phyloP scores from a whole-genome alignment of 2,113 vertebrate species.

The Odocoileus virginianus region DNA sequence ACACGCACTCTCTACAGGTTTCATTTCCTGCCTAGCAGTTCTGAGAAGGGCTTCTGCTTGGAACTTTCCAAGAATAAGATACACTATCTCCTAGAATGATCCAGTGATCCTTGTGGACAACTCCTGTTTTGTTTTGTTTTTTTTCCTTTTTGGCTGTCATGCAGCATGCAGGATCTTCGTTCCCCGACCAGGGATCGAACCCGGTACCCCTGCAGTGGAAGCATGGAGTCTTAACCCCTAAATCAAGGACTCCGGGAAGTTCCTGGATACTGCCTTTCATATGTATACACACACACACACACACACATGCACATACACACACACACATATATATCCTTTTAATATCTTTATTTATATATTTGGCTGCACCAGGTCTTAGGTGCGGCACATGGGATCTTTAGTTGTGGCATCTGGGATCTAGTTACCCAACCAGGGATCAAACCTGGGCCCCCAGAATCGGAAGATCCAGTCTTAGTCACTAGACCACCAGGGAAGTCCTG shows the following conservation, averaged over 20 bases:
- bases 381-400: not conserved
- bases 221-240: not conserved
- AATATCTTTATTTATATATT: not conserved
- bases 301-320: not conserved
- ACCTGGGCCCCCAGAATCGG: fast-evolving
- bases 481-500: not conserved
- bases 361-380: not conserved
- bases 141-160: not conserved
- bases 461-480: not conserved
- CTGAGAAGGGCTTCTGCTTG: not conserved
- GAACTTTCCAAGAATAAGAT: not conserved
- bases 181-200: not conserved
- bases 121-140: not conserved
- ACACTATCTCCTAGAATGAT: not conserved
- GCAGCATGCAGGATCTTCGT: not conserved
- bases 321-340: not conserved
- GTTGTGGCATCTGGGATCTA: not conserved
- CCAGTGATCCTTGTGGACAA: not conserved
- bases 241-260: not conserved
- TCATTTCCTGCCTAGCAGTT: not conserved
- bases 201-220: not conserved
- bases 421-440: not conserved
- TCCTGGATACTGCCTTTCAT: not conserved
- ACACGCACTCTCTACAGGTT: not conserved
- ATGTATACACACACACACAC: not conserved